Conservation (phyloP, 2,113 vertebrate species). For the Ploceus nigricollis region DNA sequence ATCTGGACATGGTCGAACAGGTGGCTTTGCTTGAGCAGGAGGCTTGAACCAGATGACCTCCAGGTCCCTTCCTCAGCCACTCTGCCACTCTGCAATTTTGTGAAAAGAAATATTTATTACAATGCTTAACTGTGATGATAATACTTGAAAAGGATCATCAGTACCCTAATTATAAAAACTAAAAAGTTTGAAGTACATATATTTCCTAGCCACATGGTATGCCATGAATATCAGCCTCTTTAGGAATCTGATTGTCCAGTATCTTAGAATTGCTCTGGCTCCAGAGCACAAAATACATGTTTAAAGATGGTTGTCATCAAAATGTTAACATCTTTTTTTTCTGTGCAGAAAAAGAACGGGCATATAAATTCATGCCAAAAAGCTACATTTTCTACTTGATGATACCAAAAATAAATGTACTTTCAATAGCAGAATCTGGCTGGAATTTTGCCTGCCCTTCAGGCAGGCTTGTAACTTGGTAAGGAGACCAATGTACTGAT, state of each 20-base stretch:
- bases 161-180: not conserved
- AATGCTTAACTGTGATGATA: not conserved
- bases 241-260: not conserved
- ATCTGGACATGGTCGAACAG: accelerated
- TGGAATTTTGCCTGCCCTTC: not conserved
- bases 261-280: not conserved
- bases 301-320: not conserved
- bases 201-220: not conserved
- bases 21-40: not conserved
- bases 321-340: not conserved
- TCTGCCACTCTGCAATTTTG: not conserved
- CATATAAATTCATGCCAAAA: not conserved
- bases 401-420: not conserved
- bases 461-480: not conserved
- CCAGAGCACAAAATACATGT: not conserved
- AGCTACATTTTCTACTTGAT: not conserved
- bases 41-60: not conserved
- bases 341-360: not conserved
- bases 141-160: not conserved
- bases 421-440: not conserved
- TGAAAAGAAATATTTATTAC: not conserved
- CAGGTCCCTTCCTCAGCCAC: not conserved
- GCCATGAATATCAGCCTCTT: not conserved
- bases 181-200: not conserved
- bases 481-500: not conserved